phyloP scores from a whole-genome alignment of 2,113 vertebrate genomes.

The Piaya cayana region DNA sequence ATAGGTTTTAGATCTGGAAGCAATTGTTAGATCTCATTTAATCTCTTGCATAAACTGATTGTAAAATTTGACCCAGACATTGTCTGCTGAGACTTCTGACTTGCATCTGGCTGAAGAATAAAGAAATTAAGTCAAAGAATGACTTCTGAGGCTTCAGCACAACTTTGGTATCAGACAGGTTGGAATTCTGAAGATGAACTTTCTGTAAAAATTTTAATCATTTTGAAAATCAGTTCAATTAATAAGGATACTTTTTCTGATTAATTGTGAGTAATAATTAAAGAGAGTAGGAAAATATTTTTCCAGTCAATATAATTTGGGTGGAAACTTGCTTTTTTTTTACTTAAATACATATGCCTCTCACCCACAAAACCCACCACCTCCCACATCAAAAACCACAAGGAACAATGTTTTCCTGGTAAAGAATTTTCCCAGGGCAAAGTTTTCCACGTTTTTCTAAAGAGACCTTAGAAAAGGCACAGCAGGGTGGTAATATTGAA shows the following conservation, averaged over 20 bases:
- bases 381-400: accelerated
- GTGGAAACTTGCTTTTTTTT: neutral
- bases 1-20: slow-evolving; percentile 24
- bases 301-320: neutral
- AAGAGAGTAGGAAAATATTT: neutral
- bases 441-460: neutral
- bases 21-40: neutral
- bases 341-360: neutral
- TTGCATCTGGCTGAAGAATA: slow-evolving; percentile 1
- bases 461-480: neutral
- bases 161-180: slow-evolving; percentile 7
- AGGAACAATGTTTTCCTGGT: neutral
- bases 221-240: neutral
- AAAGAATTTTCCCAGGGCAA: neutral
- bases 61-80: neutral
- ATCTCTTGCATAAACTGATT: slow-evolving; percentile 24
- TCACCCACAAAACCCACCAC: accelerated
- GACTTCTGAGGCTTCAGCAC: neutral
- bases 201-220: neutral
- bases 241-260: neutral
- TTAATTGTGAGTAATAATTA: neutral
- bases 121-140: neutral
- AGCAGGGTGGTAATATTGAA: neutral
- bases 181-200: neutral
- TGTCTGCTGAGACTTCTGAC: neutral